Percentiles rank a stretch among this genome's conserved stretches.
These are phyloP conservation scores for Theristicus caerulescens DNA, from an alignment of 2,113 vertebrate genomes.

Conservation along the genomic window DNA sequence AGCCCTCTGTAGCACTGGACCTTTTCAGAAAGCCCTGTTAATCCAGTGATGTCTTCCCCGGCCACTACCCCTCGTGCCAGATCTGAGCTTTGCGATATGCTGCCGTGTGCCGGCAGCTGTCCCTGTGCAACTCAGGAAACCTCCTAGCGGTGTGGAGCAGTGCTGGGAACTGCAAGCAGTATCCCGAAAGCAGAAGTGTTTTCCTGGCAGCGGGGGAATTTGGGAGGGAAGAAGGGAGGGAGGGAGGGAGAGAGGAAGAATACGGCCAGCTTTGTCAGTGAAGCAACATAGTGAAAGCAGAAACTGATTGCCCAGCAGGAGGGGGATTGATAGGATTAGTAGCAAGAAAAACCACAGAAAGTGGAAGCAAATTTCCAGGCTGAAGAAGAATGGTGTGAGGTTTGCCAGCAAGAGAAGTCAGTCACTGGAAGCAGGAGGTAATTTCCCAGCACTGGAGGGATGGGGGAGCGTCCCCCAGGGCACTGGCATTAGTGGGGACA, in stretches of 20 bases:
- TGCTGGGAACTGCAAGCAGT: background rate
- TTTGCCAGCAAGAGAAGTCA: background rate
- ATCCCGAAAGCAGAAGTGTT: background rate
- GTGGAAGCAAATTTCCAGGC: background rate
- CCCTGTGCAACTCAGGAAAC: background rate
- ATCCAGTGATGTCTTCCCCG: fast-evolving
- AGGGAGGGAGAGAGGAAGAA: background rate
- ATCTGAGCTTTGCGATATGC: fast-evolving
- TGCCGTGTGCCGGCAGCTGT: background rate
- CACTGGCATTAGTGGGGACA: too few relatives aligned
- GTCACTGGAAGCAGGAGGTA: background rate
- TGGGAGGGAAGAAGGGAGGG: too few relatives aligned
- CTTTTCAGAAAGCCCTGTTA: background rate
- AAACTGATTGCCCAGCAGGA: background rate
- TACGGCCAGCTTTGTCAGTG: background rate
- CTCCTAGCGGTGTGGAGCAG: fast-evolving
- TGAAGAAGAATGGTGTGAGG: background rate
- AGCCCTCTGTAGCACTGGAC: too few relatives aligned
- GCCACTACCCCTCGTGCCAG: fast-evolving
- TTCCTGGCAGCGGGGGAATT: background rate
- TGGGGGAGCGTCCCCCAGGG: background rate
- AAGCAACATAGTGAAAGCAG: background rate
- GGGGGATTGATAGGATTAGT: background rate
- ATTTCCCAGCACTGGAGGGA: background rate
- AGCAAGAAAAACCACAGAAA: background rate